These are phyloP conservation scores for Gorsachius goisagi DNA, from an alignment of 2,113 vertebrate species.

Conservation along the genomic window DNA sequence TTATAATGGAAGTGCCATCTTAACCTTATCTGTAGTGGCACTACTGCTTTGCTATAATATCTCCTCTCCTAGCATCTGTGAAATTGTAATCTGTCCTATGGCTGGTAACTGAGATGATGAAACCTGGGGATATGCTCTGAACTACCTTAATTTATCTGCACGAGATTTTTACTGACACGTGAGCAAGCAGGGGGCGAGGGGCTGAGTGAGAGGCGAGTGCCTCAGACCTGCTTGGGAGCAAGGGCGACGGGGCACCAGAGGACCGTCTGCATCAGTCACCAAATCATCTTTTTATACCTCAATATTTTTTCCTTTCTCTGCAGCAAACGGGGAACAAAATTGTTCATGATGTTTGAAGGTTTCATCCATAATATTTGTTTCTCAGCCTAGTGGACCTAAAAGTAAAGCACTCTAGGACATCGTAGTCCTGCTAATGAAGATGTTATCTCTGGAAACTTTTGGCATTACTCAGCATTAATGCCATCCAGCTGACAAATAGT, in stretches of 20 bases:
- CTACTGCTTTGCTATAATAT: slow-evolving; percentile 35
- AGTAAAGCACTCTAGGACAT: background rate
- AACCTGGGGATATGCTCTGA: slow-evolving; percentile 16
- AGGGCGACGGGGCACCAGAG: background rate
- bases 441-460: slow-evolving; percentile 12
- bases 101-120: slow-evolving; percentile 35
- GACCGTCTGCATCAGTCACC: background rate
- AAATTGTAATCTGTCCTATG: slow-evolving; percentile 49
- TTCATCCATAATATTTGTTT: background rate
- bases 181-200: background rate
- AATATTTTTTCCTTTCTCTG: background rate
- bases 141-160: slow-evolving; percentile 44
- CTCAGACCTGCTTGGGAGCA: background rate
- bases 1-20: slow-evolving; percentile 42
- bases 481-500: background rate
- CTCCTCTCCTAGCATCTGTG: slow-evolving; percentile 45
- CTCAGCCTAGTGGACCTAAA: background rate
- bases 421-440: background rate
- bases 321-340: background rate
- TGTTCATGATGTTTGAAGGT: background rate
- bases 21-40: slow-evolving; percentile 49
- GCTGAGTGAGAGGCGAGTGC: background rate
- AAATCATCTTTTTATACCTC: background rate
- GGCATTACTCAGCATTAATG: background rate
- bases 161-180: slow-evolving; percentile 9